Base-by-base conservation (phyloP, 2,888 invertebrate genomes). In the Macrosoma leucophasiata region DNA sequence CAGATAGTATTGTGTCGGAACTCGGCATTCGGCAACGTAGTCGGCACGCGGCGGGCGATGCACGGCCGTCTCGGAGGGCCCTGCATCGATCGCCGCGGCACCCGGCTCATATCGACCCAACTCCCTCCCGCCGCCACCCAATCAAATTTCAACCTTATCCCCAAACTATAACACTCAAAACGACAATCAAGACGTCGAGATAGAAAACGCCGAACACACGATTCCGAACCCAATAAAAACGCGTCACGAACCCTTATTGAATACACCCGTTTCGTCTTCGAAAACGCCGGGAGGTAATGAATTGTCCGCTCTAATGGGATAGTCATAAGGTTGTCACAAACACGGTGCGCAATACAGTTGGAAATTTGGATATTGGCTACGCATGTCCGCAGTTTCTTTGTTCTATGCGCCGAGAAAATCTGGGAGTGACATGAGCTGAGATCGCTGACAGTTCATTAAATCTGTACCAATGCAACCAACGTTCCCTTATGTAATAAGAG, bases 71-170 rank as follows among this genome's bases (percentile, higher is more conserved):
- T 55, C 50, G 53, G 47, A 43, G 48, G 45, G 69, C 68, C 69
- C 73, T 70, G 66, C 72, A 84, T 84, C 68, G 66, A 55, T 58
- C 65, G 57, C 49, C 63, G 51, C 47, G 66, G 62, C 66, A 65
- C 67, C 75, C 67, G 63, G 65, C 62, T 58, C 54, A 48, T 78
- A 78, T 78, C 81, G 79, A 78, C 74, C 75, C 68, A 62, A 66
- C 56, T 36, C 69, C 72, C 63, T 68, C 72, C 67, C 57, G 60
- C 57, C 41, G 58, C 58, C 58, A 50, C 45, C 33, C 35, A 32
- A 36, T 50, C 72, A 46, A 79, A 72, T 65, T 57, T 62, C 70
- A 64, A 76, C 79, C 72, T 65, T 82, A 76, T 57, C 49, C 42
- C 52, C 33, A 43, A 25, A 37, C 39, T 41, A 50, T 57, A 75